Evolutionary conservation across 2,888 invertebrate species (phyloP).

Genomic region (Schizaphis graminum): DNA sequence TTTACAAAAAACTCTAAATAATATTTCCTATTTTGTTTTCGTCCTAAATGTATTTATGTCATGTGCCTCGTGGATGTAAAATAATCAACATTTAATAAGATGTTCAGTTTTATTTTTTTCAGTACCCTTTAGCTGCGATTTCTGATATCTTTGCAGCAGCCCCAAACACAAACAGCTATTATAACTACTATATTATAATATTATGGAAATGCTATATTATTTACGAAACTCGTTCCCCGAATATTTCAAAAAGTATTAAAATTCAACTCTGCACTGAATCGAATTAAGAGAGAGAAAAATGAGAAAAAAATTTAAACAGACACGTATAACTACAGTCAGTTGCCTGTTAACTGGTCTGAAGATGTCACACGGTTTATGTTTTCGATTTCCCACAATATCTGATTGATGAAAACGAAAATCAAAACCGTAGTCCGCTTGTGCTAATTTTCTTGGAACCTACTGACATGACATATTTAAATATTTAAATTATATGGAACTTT

Average conservation of each 20-base stretch:
- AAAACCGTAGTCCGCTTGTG: neutral
- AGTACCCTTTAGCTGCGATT: neutral
- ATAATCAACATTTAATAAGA: neutral
- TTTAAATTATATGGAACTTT: neutral
- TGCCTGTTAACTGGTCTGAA: neutral
- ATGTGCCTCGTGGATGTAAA: neutral
- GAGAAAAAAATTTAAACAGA: neutral
- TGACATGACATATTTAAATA: neutral
- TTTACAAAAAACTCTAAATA: neutral
- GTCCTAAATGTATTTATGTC: neutral
- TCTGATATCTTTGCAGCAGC: neutral
- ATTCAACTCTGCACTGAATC: neutral
- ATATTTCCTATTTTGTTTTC: neutral
- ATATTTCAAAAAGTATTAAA: neutral
- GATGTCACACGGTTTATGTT: neutral
- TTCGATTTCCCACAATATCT: neutral
- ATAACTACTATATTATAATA: neutral
- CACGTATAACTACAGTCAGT: neutral
- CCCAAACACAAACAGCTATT: neutral
- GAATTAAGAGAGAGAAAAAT: neutral
- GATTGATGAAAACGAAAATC: neutral
- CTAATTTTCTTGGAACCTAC: neutral
- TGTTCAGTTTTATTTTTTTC: neutral
- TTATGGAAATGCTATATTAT: neutral
- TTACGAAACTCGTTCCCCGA: neutral